phyloP scores from a whole-genome alignment of 2,888 invertebrate genomes.

The Malthinus seriepunctatus region DNA sequence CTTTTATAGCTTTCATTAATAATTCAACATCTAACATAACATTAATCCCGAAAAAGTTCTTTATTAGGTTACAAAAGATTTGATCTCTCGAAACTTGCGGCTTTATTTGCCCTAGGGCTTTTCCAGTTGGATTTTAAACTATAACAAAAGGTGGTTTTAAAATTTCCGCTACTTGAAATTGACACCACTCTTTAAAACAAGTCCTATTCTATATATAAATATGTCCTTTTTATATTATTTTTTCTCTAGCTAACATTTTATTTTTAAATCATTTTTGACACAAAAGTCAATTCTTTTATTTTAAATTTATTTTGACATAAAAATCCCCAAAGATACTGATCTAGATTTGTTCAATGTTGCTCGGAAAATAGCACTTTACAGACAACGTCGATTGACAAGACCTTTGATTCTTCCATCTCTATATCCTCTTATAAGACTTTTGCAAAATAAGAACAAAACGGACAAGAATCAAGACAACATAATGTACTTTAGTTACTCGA shows the following conservation, averaged over 20 bases:
- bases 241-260: background rate
- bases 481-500: no score
- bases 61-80: no score
- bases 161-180: no score
- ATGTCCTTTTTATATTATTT: background rate
- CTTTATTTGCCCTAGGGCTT: no score
- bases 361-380: slow-evolving; percentile 23
- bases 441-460: slow-evolving; percentile 11
- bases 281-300: background rate
- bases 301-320: slow-evolving; percentile 16
- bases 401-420: slow-evolving; percentile 13
- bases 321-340: slow-evolving; percentile 21
- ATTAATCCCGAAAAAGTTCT: no score
- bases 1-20: no score
- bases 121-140: no score
- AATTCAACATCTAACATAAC: no score
- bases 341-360: slow-evolving; percentile 24
- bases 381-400: slow-evolving; percentile 22
- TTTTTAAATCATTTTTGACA: background rate
- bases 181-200: no score
- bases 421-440: slow-evolving; percentile 20
- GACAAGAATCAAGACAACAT: slow-evolving; percentile 1
- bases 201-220: no score
- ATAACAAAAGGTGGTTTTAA: no score
- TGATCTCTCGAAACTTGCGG: no score